These are phyloP conservation scores for Invenusta paracnida DNA, from an alignment of 2,888 invertebrate species.

Conservation along the genomic window DNA sequence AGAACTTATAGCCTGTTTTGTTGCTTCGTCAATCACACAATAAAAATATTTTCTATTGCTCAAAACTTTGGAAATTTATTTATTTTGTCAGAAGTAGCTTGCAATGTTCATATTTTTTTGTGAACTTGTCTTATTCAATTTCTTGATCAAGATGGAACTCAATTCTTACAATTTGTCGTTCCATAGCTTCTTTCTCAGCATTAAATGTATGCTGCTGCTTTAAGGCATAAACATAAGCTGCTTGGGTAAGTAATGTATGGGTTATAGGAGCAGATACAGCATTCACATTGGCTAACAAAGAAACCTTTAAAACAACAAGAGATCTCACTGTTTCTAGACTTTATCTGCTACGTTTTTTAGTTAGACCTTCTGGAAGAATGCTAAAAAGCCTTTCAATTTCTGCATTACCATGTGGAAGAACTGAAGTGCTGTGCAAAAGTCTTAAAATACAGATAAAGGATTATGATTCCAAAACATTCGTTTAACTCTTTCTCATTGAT, in stretches of 20 bases:
- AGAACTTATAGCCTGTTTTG: too few species aligned
- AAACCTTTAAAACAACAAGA: neutral
- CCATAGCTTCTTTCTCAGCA: neutral
- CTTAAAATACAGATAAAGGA: too few species aligned
- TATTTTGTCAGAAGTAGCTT: neutral
- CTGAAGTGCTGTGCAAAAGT: too few species aligned
- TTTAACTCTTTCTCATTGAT: conserved; percentile 36
- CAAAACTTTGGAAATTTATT: too few species aligned
- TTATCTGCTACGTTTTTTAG: neutral
- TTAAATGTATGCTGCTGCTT: neutral
- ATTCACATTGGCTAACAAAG: neutral
- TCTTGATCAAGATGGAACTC: neutral
- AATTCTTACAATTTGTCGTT: neutral
- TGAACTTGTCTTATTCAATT: neutral
- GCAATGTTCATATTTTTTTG: neutral
- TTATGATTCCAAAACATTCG: conserved; percentile 47
- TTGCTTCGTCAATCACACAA: too few species aligned
- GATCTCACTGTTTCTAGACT: neutral
- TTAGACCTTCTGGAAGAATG: neutral
- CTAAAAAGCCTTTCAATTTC: neutral
- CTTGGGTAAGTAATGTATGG: neutral
- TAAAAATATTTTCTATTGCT: too few species aligned
- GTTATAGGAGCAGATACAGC: neutral
- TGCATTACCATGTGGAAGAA: neutral
- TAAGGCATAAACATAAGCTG: neutral